Conservation (phyloP, 2,888 invertebrate genomes). For the Heliconius aoede region DNA sequence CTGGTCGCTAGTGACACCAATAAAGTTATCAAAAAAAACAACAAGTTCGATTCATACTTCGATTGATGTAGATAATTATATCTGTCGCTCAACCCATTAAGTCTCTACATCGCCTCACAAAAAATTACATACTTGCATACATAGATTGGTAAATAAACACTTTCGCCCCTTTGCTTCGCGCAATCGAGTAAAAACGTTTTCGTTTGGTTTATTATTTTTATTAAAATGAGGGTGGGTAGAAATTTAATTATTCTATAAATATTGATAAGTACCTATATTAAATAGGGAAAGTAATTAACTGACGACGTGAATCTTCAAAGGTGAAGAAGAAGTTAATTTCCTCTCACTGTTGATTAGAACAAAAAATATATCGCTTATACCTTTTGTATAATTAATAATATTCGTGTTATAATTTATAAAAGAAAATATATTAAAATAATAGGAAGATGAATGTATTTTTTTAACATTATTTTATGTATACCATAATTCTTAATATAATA, state of each 20-base stretch:
- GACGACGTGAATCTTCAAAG: slow-evolving; percentile 62
- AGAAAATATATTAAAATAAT: neutral
- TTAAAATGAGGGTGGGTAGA: slow-evolving; percentile 5
- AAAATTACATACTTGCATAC: neutral
- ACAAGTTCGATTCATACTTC: no score
- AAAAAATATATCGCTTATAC: slow-evolving; percentile 25
- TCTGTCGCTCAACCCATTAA: no score
- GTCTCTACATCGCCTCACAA: neutral
- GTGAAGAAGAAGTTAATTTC: slow-evolving; percentile 46
- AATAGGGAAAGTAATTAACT: slow-evolving; percentile 58
- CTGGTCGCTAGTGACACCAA: no score
- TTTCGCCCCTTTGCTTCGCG: neutral
- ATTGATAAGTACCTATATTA: slow-evolving; percentile 51
- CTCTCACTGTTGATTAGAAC: slow-evolving; percentile 17
- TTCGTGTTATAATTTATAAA: slow-evolving; percentile 8
- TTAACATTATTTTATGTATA: neutral
- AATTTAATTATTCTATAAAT: slow-evolving; percentile 41
- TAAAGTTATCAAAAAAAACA: no score
- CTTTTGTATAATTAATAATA: slow-evolving; percentile 4
- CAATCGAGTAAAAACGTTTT: neutral
- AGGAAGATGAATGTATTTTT: neutral
- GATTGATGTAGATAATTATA: no score
- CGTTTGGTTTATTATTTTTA: slow-evolving; percentile 11
- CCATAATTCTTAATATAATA: neutral
- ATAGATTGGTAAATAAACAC: neutral